Conservation (phyloP, 2,797 vertebrate species). For the Anolis apletophallus region DNA sequence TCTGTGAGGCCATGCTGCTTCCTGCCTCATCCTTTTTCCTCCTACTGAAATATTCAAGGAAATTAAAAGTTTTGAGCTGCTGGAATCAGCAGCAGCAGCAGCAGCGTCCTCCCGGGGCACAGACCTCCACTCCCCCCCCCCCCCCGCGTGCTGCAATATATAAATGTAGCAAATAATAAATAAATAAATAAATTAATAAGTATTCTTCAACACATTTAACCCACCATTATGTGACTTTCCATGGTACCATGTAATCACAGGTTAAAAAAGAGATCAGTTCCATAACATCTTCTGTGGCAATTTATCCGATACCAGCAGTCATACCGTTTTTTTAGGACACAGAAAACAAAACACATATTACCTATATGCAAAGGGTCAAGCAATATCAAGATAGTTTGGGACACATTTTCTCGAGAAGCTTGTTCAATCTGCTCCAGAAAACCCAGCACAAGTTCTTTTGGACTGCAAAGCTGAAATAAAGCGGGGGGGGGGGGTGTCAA, state of each 20-base stretch:
- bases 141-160: too few species aligned
- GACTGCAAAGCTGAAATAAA: slow-evolving; percentile 87
- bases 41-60: too few species aligned
- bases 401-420: slow-evolving; percentile 81
- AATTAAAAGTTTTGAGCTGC: too few species aligned
- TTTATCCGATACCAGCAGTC: slow-evolving; percentile 10
- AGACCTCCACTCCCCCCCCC: too few species aligned
- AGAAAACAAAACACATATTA: slow-evolving; percentile 64
- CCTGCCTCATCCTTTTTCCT: too few species aligned
- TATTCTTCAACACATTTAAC: background rate
- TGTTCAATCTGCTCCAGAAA: slow-evolving; percentile 95
- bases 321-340: slow-evolving; percentile 20
- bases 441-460: slow-evolving; percentile 94
- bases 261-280: background rate
- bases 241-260: slow-evolving; percentile 7
- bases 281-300: slow-evolving; percentile 20
- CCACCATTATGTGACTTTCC: background rate
- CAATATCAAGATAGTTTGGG: slow-evolving; percentile 85
- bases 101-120: too few species aligned
- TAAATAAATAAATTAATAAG: too few species aligned
- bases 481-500: background rate
- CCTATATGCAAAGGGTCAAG: slow-evolving; percentile 91
- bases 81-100: too few species aligned
- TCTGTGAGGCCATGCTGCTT: too few species aligned
- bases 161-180: too few species aligned